phyloP scores from a whole-genome alignment of 23 tunicate genomes.

The Botrylloides violaceus region DNA sequence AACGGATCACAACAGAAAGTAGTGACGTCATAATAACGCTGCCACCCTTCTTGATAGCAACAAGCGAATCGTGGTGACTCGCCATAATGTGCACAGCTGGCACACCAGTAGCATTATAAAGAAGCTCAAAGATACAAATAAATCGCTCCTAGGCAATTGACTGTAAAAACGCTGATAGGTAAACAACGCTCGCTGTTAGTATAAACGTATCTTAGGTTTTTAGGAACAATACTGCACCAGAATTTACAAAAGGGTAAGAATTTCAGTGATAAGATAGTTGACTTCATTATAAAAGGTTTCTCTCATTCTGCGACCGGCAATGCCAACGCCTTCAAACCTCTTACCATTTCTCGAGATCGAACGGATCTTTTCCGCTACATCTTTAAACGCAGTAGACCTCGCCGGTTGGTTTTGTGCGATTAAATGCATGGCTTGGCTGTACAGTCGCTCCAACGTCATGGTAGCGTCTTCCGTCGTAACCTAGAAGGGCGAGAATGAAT shows the following conservation, averaged over 20 bases:
- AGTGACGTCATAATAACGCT: too few relatives aligned
- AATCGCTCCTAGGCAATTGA: too few relatives aligned
- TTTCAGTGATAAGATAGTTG: slow-evolving; percentile 19
- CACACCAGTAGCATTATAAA: too few relatives aligned
- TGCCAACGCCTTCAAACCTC: not conserved
- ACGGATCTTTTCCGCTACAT: slow-evolving; percentile 50
- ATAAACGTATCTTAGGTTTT: too few relatives aligned
- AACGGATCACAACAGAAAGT: too few relatives aligned
- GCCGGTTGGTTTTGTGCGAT: slow-evolving; percentile 20
- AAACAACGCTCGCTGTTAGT: too few relatives aligned
- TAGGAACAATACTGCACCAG: not conserved
- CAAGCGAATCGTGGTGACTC: too few relatives aligned
- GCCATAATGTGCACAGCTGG: too few relatives aligned
- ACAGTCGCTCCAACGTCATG: slow-evolving; percentile 29
- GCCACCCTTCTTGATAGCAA: too few relatives aligned
- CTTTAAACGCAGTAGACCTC: slow-evolving; percentile 53
- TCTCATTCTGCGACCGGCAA: not conserved
- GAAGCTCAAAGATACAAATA: too few relatives aligned
- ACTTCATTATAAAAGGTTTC: slow-evolving; percentile 22
- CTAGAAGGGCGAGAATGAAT: too few relatives aligned
- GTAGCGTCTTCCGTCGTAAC: slow-evolving; percentile 20
- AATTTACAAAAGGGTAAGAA: slow-evolving; percentile 4
- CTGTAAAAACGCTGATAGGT: too few relatives aligned
- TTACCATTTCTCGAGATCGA: slow-evolving; percentile 18
- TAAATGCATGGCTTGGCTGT: slow-evolving; percentile 23